Percentiles rank a stretch among this genome's conserved stretches.
Conservation (phyloP, 1,140 invertebrate genomes). For the Caenorhabditis briggsae region DNA sequence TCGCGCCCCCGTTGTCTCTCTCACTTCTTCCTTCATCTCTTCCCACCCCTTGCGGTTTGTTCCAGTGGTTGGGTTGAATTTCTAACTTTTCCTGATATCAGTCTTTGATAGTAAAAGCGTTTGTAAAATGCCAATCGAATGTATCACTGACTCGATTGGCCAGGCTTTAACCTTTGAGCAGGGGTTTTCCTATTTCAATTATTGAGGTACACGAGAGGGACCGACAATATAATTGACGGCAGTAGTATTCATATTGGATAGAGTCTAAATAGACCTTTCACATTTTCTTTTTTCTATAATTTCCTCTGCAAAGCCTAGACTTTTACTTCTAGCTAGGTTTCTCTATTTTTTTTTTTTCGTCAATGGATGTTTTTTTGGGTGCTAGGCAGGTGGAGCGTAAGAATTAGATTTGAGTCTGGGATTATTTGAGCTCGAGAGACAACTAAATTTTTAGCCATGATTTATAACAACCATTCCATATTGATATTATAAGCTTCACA, state of each 20-base stretch:
- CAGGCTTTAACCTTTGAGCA: no score
- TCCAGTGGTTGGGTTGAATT: neutral
- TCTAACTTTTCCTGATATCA: neutral
- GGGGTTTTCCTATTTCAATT: no score
- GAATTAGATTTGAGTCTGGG: constrained; percentile 19
- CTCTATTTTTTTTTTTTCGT: no score
- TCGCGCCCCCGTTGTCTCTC: constrained; percentile 24
- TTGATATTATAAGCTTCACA: no score
- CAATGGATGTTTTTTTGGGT: neutral
- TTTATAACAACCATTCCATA: no score
- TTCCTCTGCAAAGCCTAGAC: neutral
- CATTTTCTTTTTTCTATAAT: neutral
- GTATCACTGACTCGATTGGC: no score
- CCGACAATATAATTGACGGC: constrained; percentile 9
- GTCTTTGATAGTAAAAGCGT: no score
- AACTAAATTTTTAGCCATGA: neutral
- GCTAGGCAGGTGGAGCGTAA: constrained; percentile 41
- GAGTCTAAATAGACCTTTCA: neutral
- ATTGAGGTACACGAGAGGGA: neutral
- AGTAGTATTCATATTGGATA: neutral
- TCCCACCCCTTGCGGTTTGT: neutral
- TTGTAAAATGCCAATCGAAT: no score
- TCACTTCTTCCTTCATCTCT: neutral
- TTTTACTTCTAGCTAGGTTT: neutral
- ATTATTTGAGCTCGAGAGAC: neutral